Conservation (phyloP, 2,113 vertebrate genomes). For the Sander lucioperca region DNA sequence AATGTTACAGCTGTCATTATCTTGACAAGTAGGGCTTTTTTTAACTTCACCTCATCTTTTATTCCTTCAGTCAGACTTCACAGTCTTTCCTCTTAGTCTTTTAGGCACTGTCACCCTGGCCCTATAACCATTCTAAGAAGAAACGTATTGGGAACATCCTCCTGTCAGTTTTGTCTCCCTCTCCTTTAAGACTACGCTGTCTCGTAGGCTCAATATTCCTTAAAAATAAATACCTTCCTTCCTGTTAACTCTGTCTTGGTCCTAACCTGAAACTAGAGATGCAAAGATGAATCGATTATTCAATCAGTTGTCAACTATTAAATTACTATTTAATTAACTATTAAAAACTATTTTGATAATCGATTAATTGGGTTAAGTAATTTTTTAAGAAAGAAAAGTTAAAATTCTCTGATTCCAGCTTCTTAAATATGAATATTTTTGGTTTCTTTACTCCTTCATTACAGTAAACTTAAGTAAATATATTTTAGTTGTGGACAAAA, state of each 20-base stretch:
- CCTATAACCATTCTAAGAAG: slow-evolving; percentile 11
- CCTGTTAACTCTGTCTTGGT: slow-evolving; percentile 2
- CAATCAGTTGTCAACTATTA: too few species aligned
- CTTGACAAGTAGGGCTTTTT: slow-evolving; percentile 31
- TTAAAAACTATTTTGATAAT: too few species aligned
- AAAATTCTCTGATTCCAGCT: too few species aligned
- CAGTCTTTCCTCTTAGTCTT: slow-evolving; percentile 32
- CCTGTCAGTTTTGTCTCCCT: slow-evolving; percentile 29
- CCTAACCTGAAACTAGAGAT: background rate
- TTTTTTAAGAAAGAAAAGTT: too few species aligned
- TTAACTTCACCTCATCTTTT: slow-evolving; percentile 47
- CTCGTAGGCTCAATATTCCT: slow-evolving; percentile 8
- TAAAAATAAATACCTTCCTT: slow-evolving; percentile 11
- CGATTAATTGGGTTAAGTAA: too few species aligned
- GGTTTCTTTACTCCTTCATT: too few species aligned
- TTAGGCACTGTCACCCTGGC: slow-evolving; percentile 21
- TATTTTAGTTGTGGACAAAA: too few species aligned
- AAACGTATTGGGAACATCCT: slow-evolving; percentile 15
- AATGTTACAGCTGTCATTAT: slow-evolving; percentile 51
- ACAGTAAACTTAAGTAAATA: too few species aligned
- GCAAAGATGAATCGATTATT: too few species aligned
- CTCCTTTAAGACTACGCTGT: slow-evolving; percentile 15
- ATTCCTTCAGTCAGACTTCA: slow-evolving; percentile 48
- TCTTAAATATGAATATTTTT: too few species aligned
- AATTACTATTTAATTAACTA: too few species aligned